Percentiles rank a stretch among this genome's conserved stretches.
phyloP scores from a whole-genome alignment of 2,797 vertebrate genomes.

The Micropoecilia bifurca region DNA sequence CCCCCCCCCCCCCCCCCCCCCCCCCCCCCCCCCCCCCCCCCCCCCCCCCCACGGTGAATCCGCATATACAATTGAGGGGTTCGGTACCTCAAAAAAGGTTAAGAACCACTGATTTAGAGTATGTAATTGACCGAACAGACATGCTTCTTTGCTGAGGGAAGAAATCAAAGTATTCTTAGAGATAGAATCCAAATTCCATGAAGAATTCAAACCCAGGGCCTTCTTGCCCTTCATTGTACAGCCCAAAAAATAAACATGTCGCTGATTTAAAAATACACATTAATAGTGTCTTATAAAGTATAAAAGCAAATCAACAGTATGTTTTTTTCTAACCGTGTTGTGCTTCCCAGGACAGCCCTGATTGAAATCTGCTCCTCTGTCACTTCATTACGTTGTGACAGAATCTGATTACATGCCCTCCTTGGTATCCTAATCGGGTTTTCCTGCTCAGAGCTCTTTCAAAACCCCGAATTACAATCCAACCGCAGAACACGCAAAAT shows the following conservation, averaged over 20 bases:
- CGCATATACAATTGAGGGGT: too few relatives aligned
- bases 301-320: conserved; percentile 7
- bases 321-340: conserved; percentile 1
- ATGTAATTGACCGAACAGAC: not conserved
- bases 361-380: conserved; percentile 52
- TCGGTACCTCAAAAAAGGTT: too few relatives aligned
- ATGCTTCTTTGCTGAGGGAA: not conserved
- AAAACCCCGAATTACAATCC: conserved; percentile 44
- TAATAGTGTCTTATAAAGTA: not conserved
- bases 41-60: too few relatives aligned
- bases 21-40: too few relatives aligned
- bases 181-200: not conserved
- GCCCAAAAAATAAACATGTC: not conserved
- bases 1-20: too few relatives aligned
- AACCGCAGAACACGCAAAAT: conserved; percentile 54
- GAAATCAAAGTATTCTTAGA: not conserved
- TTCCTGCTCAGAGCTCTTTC: conserved; percentile 39
- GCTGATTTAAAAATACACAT: not conserved
- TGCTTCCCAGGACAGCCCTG: conserved; percentile 27
- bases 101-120: too few relatives aligned
- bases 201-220: not conserved
- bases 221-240: not conserved
- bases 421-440: conserved; percentile 62
- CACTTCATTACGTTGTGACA: conserved; percentile 61
- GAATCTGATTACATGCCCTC: conserved; percentile 58